A percentile compares a stretch with the other conserved stretches of the same genome.
Evolutionary conservation across 2,113 vertebrate genomes (phyloP).

Genomic region (Gymnorhina tibicen): DNA sequence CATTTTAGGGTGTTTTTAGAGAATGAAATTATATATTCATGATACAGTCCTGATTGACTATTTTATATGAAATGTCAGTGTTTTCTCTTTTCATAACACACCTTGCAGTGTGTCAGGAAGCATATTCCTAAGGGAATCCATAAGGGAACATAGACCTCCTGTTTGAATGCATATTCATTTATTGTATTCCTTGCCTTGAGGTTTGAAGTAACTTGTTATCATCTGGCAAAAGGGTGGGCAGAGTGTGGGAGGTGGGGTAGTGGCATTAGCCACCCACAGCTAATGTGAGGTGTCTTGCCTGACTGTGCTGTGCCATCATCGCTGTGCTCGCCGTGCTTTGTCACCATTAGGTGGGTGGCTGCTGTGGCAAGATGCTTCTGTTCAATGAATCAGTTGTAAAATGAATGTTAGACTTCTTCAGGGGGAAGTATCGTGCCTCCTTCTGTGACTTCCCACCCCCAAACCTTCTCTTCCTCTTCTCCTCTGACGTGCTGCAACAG

Average conservation of each 20-base stretch:
- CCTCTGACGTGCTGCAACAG: slow-evolving; percentile 48
- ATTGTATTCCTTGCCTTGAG: slow-evolving; percentile 8
- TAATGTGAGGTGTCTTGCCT: background rate
- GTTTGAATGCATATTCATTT: background rate
- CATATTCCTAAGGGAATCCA: background rate
- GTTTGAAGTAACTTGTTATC: slow-evolving; percentile 7
- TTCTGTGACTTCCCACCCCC: background rate
- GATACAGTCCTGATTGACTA: background rate
- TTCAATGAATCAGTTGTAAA: slow-evolving; percentile 37
- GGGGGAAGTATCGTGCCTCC: slow-evolving; percentile 9
- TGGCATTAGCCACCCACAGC: background rate
- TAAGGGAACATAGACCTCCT: background rate
- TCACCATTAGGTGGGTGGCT: slow-evolving; percentile 39
- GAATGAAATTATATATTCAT: background rate
- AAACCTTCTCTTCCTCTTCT: background rate
- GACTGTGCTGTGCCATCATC: slow-evolving; percentile 9
- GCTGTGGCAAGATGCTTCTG: slow-evolving; percentile 26
- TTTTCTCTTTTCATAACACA: background rate
- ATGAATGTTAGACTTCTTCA: background rate
- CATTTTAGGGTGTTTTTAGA: background rate
- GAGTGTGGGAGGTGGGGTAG: background rate
- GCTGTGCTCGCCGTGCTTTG: background rate
- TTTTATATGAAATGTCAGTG: background rate
- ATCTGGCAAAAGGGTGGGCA: background rate
- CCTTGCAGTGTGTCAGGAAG: slow-evolving; percentile 10